Evolutionary conservation across 1,140 invertebrate species (phyloP).

Genomic region (Aethina tumida): DNA sequence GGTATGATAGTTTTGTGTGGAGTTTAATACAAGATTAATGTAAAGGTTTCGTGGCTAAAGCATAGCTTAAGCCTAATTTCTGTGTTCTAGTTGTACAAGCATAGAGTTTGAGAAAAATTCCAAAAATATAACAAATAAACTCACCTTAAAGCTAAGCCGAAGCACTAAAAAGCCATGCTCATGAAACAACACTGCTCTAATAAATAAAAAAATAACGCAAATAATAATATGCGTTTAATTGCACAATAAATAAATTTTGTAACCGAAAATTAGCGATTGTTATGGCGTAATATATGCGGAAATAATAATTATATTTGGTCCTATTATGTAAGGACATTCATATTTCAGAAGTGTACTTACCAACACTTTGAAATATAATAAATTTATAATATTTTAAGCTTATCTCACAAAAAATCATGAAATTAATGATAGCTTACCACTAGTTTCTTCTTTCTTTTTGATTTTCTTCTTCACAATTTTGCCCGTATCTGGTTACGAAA

Average conservation of each 20-base stretch:
- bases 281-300: too few relatives aligned
- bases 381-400: constrained; percentile 1
- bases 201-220: neutral
- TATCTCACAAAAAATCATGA: constrained; percentile 3
- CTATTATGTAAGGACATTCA: neutral
- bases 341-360: constrained; percentile 4
- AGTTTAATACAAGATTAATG: constrained; percentile 6
- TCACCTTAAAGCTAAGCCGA: constrained; percentile 15
- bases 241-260: too few relatives aligned
- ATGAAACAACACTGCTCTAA: constrained; percentile 7
- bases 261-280: too few relatives aligned
- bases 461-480: constrained; percentile 21
- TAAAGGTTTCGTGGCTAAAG: constrained; percentile 13
- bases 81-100: constrained; percentile 13
- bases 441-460: constrained; percentile 22
- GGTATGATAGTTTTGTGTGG: constrained; percentile 27
- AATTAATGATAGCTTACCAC: constrained; percentile 17
- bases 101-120: constrained; percentile 11
- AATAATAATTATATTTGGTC: too few relatives aligned
- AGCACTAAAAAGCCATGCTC: constrained; percentile 17
- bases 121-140: constrained; percentile 10
- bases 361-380: constrained; percentile 3
- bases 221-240: constrained; percentile 1
- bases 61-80: constrained; percentile 14
- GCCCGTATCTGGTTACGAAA: constrained; percentile 17